Evolutionary conservation across 2,888 invertebrate genomes (phyloP), one percentile per base, ranked within the genome.

Genomic region (Aproaerema taeniolella): DNA sequence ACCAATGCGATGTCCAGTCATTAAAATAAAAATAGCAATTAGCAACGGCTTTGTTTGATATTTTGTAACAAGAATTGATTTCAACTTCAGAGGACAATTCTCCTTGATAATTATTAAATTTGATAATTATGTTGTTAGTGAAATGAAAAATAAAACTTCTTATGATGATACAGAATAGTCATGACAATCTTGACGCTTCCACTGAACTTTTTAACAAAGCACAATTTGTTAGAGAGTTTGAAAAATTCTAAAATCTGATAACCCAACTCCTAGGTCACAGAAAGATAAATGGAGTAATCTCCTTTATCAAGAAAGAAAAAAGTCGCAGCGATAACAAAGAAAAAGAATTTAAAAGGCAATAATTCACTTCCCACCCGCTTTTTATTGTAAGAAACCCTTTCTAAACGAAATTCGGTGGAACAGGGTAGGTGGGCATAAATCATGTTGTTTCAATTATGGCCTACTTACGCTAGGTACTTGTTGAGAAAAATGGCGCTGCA

Each of bases 391-490:
- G 35, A 25, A 39, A 39, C 39, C 42, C 39, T 36, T 39, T 31
- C 36, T 38, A 34, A 42, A 42, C 17, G 39, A 40, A 42, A 43
- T 40, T 43, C 39, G 33, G 37, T 31, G 33, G 38, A 33, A 41
- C 41, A 32, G 11, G 39, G 39, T 29, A 33, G 36, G 17, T 31
- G 26, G 28, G 36, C 10, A 45, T 45, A 45, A 45, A 45, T 45
- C 45, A 45, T 45, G 38, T 30, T 39, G 41, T 41, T 45, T 41
- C 45, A 45, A 45, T 45, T 45, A 45, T 39, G 44, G 31, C 32
- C 35, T 30, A 39, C 44, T 45, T 41, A 41, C 38, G 26, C n/a
- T n/a, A n/a, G n/a, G 4, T 36, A 28, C 26, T 37, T 24, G 28
- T 35, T 35, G 35, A 26, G 35, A 35, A 35, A 28, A 35, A 35